Evolutionary conservation across 2,113 vertebrate genomes (phyloP).

Genomic region (Xenotilapia longispinis): DNA sequence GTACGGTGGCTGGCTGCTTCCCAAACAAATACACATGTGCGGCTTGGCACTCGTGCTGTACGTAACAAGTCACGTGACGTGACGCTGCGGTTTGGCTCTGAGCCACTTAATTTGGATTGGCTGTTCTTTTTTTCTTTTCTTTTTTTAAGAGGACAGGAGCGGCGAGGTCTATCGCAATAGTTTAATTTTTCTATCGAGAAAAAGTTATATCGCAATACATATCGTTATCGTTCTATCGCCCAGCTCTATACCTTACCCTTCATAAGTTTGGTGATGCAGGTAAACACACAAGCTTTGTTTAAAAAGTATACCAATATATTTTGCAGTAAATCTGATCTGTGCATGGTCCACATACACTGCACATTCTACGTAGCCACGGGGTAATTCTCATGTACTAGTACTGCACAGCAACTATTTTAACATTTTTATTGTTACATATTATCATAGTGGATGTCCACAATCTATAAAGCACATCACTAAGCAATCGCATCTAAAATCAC

Average conservation of each 20-base stretch:
- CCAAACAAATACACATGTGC: too few species aligned
- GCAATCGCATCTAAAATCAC: not conserved
- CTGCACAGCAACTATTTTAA: not conserved
- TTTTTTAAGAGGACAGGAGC: too few species aligned
- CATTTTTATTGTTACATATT: not conserved
- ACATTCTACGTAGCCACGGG: rapidly evolving
- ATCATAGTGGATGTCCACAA: not conserved
- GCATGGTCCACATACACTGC: not conserved
- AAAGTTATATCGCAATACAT: too few species aligned
- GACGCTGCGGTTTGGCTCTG: too few species aligned
- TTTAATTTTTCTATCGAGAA: too few species aligned
- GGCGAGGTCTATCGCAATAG: too few species aligned
- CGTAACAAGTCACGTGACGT: too few species aligned
- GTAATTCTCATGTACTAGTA: not conserved
- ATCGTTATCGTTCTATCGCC: too few species aligned
- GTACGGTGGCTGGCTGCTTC: too few species aligned
- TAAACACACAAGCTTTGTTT: not conserved
- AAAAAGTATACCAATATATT: not conserved
- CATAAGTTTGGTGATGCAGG: not conserved
- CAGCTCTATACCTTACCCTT: not conserved
- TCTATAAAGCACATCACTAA: not conserved
- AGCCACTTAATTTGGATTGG: too few species aligned
- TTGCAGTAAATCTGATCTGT: not conserved
- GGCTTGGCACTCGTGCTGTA: too few species aligned
- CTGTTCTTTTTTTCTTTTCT: too few species aligned